These are phyloP conservation scores for Steatocranus sp. DNA, from an alignment of 2,797 vertebrate species.

Conservation along the genomic window DNA sequence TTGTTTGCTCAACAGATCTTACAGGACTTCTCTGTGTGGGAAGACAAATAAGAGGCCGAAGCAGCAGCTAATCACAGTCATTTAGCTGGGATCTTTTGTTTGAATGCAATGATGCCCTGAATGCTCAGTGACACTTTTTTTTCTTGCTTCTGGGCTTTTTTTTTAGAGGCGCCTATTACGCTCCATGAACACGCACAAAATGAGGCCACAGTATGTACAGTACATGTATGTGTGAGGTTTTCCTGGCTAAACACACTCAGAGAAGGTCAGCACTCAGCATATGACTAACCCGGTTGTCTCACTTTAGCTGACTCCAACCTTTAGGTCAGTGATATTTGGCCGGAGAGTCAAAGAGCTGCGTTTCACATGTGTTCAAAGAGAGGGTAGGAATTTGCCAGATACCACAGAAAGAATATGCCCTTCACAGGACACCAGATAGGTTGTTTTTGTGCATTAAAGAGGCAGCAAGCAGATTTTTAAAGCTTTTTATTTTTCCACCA, in stretches of 20 bases:
- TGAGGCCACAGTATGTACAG: constrained; percentile 34
- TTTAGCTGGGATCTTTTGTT: constrained; percentile 37
- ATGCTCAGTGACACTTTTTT: constrained; percentile 6
- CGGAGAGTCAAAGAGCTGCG: constrained; percentile 56
- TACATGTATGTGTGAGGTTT: constrained; percentile 43
- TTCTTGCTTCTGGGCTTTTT: not conserved
- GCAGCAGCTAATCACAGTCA: constrained; percentile 46
- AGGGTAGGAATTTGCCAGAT: constrained; percentile 56
- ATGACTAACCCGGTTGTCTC: constrained; percentile 63
- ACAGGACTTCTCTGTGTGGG: constrained; percentile 25
- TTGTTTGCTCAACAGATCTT: constrained; percentile 42
- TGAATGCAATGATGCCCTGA: constrained; percentile 27
- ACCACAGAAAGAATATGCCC: constrained; percentile 39
- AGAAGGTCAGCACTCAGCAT: constrained; percentile 31
- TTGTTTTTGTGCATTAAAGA: constrained; percentile 29
- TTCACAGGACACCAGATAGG: constrained; percentile 27
- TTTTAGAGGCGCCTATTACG: not conserved
- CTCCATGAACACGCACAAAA: constrained; percentile 7
- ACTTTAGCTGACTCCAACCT: constrained; percentile 50
- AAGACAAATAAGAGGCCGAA: constrained; percentile 50
- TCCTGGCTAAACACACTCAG: constrained; percentile 45
- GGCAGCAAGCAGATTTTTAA: not conserved
- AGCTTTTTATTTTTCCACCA: not conserved
- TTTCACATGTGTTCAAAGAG: constrained; percentile 64
- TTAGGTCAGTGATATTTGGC: constrained; percentile 55